These are phyloP conservation scores for Actinemys pallida DNA, from an alignment of 2,113 vertebrate species.

Conservation along the genomic window DNA sequence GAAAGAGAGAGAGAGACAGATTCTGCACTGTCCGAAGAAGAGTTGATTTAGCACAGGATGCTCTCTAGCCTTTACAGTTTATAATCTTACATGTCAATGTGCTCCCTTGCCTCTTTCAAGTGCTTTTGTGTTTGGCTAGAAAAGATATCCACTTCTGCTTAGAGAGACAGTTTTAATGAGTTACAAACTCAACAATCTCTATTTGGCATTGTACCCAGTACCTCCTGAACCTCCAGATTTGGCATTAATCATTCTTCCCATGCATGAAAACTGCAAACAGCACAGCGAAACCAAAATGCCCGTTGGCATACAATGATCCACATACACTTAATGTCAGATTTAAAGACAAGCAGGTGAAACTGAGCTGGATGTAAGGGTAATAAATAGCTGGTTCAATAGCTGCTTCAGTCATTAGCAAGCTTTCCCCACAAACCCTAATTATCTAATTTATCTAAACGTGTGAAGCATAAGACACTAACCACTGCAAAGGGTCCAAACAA, in stretches of 20 bases:
- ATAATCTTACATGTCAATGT: accelerated
- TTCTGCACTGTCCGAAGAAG: accelerated
- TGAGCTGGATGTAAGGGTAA: background rate
- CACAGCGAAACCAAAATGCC: background rate
- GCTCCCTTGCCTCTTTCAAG: background rate
- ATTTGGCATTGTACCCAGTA: background rate
- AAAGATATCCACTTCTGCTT: background rate
- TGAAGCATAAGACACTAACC: constrained; percentile 58
- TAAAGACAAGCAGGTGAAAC: background rate
- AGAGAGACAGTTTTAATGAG: background rate
- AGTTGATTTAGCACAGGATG: background rate
- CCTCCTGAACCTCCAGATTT: background rate
- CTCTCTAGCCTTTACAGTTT: background rate
- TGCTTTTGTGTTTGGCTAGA: background rate
- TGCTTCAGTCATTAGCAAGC: constrained; percentile 48
- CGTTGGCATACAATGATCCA: background rate
- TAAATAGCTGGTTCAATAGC: constrained; percentile 34
- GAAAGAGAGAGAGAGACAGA: background rate
- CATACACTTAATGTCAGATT: background rate
- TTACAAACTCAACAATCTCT: background rate
- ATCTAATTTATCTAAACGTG: constrained; percentile 68
- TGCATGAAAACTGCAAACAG: background rate
- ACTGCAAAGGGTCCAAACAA: constrained; percentile 20
- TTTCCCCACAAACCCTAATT: constrained; percentile 57
- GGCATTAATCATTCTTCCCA: background rate